Percentiles rank a stretch among this genome's conserved stretches.
Evolutionary conservation across 2,113 vertebrate genomes (phyloP).

Genomic region (Gambusia affinis): DNA sequence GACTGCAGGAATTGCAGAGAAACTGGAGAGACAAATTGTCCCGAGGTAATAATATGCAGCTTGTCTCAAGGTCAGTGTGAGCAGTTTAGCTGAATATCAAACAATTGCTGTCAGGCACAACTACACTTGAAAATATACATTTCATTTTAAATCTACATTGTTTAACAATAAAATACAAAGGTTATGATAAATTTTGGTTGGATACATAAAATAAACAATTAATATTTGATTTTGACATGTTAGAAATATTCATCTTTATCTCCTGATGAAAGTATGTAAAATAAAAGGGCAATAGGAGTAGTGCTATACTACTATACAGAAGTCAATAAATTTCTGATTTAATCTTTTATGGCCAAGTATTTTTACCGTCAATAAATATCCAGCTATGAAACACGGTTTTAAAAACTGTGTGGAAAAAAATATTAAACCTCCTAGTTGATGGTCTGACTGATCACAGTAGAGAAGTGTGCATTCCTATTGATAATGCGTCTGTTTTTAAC

Average conservation of each 20-base stretch:
- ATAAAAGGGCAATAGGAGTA: too few species aligned
- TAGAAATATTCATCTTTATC: neutral
- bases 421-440: too few species aligned
- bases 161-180: neutral
- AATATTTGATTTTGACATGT: neutral
- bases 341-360: too few species aligned
- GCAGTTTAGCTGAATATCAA: slow-evolving; percentile 29
- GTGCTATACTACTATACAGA: too few species aligned
- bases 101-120: neutral
- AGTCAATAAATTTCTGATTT: too few species aligned
- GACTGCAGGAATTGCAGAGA: slow-evolving; percentile 75
- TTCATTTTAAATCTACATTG: too few species aligned
- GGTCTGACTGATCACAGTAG: too few species aligned
- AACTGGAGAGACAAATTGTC: slow-evolving; percentile 74
- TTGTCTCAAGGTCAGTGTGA: slow-evolving; percentile 69
- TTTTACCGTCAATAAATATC: too few species aligned
- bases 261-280: neutral
- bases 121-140: neutral
- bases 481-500: too few species aligned
- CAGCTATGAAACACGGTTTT: too few species aligned
- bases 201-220: neutral
- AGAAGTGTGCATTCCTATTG: too few species aligned
- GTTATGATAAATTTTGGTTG: neutral
- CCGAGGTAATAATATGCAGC: slow-evolving; percentile 44
- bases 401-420: too few species aligned